Base-by-base conservation (phyloP, 2,797 vertebrate genomes). In the Setipinna tenuifilis region DNA sequence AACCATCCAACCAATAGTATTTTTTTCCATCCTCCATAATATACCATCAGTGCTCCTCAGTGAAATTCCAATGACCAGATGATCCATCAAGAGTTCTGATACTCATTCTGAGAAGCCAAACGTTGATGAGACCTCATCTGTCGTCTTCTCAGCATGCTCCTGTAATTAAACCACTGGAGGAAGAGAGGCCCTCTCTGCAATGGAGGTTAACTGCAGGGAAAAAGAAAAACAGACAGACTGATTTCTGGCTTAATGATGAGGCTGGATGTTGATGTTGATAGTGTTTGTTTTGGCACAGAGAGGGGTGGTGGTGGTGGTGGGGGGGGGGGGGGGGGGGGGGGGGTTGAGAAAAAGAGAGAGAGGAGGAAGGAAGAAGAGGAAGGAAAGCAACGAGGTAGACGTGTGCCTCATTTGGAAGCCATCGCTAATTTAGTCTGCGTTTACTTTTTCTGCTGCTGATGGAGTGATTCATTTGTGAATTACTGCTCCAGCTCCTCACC, bases 191-290 rank as follows among this genome's bases (percentile, higher is more conserved):
- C 46, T 48, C 10, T 48, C 46, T 48, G 4, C 10, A 48, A 48
- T 10, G 21, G 21, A 71, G 25, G 25, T 75, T 75, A 75, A 75
- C 68, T 21, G 31, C 0, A 16, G 31, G 90, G 90, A 90, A 91
- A 89, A 91, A 90, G 91, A 92, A 92, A 91, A 4, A 91, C 88
- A 91, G 83, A 87, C 61, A 1, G 19, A 82, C 82, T 90, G 90
- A 91, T 88, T 61, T 19, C 19, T 50, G 6, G 82, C 44, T 84
- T 84, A 85, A 89, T 89, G 88, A 91, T 88, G 86, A 84, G 31
- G 88, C 62, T 16, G 85, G 87, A 89, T 87, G 85, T 78, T 82
- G 80, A 57, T 0, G 87, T 85, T 88, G 91, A 89, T 90, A 89
- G 84, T 80, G 86, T 87, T 35, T 11, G 23, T 84, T 85, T 91